These are phyloP conservation scores for Clinocottus analis DNA, from an alignment of 2,113 vertebrate genomes.

Conservation along the genomic window DNA sequence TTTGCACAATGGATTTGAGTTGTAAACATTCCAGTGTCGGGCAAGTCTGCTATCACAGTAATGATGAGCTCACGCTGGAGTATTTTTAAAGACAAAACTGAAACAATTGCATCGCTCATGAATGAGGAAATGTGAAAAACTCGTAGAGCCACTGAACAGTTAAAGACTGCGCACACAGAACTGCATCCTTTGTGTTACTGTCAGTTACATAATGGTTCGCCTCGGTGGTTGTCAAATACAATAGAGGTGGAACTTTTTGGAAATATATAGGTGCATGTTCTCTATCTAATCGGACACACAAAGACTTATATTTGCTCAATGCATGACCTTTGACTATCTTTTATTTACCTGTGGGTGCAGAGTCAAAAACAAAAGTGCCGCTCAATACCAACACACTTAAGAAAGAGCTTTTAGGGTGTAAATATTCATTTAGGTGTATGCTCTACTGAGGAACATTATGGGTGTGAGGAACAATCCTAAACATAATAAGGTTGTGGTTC, in stretches of 20 bases:
- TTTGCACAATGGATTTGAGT: background rate
- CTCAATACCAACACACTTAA: background rate
- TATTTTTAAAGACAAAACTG: constrained; percentile 22
- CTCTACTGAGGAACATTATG: background rate
- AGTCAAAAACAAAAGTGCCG: background rate
- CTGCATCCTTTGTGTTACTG: background rate
- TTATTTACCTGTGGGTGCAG: background rate
- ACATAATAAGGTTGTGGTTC: background rate
- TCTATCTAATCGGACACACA: background rate
- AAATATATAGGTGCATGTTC: background rate
- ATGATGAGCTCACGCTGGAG: background rate
- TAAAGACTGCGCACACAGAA: background rate
- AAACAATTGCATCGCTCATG: background rate
- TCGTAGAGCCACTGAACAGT: background rate
- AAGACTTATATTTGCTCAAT: background rate
- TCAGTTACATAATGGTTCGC: background rate
- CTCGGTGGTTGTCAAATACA: background rate
- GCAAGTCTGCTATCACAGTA: background rate
- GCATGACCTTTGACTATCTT: background rate
- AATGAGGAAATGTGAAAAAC: constrained; percentile 55
- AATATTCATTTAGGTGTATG: background rate
- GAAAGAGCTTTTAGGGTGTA: background rate
- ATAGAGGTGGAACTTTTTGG: background rate
- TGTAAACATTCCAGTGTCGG: background rate
- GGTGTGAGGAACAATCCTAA: background rate